These are phyloP conservation scores for Idris sp. DNA, from an alignment of 1,140 invertebrate species.

Conservation along the genomic window DNA sequence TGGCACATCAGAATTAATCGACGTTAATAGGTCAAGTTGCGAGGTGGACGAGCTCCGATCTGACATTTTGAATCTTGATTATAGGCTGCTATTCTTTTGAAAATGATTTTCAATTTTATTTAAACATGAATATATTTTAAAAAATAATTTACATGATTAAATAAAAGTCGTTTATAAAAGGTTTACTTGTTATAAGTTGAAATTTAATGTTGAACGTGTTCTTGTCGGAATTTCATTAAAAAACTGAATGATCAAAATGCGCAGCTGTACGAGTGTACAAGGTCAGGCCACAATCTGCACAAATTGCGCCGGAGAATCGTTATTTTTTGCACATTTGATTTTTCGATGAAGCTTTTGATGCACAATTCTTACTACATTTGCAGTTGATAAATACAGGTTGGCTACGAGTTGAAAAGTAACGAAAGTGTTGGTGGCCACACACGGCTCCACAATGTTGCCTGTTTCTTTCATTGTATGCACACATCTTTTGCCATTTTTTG, in stretches of 20 bases:
- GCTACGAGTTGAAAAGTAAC: constrained; percentile 43
- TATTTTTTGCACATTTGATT: constrained; percentile 12
- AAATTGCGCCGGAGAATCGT: constrained; percentile 22
- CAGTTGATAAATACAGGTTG: constrained; percentile 41
- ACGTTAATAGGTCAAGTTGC: not conserved
- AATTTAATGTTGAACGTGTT: too few relatives aligned
- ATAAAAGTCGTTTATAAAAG: too few relatives aligned
- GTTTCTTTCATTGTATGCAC: constrained; percentile 48
- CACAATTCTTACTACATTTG: constrained; percentile 1
- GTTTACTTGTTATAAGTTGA: too few relatives aligned
- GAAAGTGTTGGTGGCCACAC: constrained; percentile 52
- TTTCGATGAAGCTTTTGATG: constrained; percentile 35
- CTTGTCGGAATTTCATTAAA: too few relatives aligned
- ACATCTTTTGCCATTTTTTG: constrained; percentile 29
- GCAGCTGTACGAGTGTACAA: constrained; percentile 16
- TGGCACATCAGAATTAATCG: too few relatives aligned
- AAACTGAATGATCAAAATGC: constrained; percentile 7
- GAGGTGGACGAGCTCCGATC: constrained; percentile 7
- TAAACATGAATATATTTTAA: too few relatives aligned
- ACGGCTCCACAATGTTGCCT: constrained; percentile 47
- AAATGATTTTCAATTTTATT: too few relatives aligned
- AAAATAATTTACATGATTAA: too few relatives aligned
- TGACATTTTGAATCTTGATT: too few relatives aligned
- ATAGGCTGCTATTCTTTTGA: too few relatives aligned
- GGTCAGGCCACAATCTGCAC: constrained; percentile 17